Evolutionary conservation across 2,113 vertebrate species (phyloP).

Genomic region (Mixornis gularis): DNA sequence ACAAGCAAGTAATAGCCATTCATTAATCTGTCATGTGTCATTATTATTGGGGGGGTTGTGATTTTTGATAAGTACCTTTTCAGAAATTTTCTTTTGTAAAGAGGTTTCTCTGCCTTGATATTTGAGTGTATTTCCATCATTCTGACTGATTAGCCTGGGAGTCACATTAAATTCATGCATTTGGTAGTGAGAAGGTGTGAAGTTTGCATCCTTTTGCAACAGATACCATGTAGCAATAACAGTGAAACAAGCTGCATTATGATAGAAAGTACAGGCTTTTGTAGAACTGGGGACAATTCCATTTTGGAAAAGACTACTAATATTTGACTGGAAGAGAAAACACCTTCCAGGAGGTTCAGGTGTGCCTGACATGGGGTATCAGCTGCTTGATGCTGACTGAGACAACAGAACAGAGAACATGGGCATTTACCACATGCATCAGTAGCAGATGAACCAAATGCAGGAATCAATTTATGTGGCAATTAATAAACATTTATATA

Average conservation of each 20-base stretch:
- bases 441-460: background rate
- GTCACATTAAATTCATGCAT: background rate
- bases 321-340: background rate
- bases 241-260: background rate
- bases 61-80: background rate
- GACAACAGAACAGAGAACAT: background rate
- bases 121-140: background rate
- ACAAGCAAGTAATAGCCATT: background rate
- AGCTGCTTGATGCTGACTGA: background rate
- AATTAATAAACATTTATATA: background rate
- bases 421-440: background rate
- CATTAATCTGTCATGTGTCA: background rate
- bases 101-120: background rate
- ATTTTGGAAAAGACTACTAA: background rate
- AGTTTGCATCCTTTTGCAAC: background rate
- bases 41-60: background rate
- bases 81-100: background rate
- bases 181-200: background rate
- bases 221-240: background rate
- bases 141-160: background rate
- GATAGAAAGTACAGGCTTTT: background rate
- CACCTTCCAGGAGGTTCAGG: background rate
- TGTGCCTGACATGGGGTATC: background rate
- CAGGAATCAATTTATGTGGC: background rate
- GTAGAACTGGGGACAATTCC: background rate